phyloP scores from a whole-genome alignment of 2,113 vertebrate genomes.

The Martes martes region DNA sequence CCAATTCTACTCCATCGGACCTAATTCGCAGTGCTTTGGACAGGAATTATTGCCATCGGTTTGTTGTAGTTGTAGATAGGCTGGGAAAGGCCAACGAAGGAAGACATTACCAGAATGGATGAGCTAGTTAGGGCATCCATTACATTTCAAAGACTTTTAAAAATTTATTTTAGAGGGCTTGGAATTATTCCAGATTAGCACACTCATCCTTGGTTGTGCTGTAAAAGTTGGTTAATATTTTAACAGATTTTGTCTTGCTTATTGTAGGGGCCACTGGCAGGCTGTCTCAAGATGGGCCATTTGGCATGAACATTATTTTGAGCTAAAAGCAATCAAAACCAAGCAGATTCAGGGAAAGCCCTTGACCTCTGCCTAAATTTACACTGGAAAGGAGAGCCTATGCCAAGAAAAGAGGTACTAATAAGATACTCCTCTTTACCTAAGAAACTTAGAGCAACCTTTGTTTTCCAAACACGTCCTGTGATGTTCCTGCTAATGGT shows the following conservation, averaged over 20 bases:
- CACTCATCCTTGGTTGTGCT: not conserved
- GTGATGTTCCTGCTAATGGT: not conserved
- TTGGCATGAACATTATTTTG: too few relatives aligned
- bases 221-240: not conserved
- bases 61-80: not conserved
- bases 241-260: not conserved
- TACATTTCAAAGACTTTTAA: not conserved
- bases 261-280: not conserved
- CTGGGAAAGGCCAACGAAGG: not conserved
- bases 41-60: not conserved
- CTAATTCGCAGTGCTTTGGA: not conserved
- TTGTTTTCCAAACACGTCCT: not conserved
- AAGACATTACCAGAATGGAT: not conserved
- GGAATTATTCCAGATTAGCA: not conserved
- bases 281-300: not conserved
- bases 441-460: not conserved
- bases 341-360: not conserved
- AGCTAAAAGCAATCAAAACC: not conserved
- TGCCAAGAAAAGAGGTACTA: not conserved
- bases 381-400: not conserved
- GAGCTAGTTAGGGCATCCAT: not conserved
- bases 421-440: not conserved
- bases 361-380: not conserved
- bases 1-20: rapidly evolving
- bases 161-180: not conserved